Conservation (phyloP, 2,113 vertebrate genomes). For the Osmerus eperlanus region DNA sequence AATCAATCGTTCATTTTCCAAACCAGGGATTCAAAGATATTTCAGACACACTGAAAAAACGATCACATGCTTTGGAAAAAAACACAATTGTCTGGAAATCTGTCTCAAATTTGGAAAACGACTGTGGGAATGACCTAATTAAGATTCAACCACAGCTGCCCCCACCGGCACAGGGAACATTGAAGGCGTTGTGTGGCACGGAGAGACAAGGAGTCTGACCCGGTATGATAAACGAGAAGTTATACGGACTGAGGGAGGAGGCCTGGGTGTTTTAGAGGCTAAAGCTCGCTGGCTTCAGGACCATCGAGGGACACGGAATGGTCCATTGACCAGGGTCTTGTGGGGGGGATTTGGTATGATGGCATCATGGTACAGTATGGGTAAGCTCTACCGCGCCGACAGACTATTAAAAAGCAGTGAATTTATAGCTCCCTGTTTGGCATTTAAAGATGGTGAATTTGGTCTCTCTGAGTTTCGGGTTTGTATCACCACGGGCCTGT, state of each 20-base stretch:
- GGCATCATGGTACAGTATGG: constrained; percentile 44
- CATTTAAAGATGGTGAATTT: constrained; percentile 65
- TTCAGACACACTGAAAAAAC: no score
- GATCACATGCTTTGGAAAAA: neutral
- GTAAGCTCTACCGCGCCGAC: constrained; percentile 52
- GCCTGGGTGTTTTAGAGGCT: constrained; percentile 56
- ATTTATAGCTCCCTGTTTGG: constrained; percentile 71
- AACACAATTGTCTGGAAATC: neutral
- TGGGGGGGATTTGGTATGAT: constrained; percentile 15
- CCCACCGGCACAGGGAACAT: constrained; percentile 61
- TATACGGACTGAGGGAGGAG: constrained; percentile 65
- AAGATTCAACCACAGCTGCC: constrained; percentile 35
- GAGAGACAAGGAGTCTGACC: constrained; percentile 40
- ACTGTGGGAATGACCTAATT: neutral
- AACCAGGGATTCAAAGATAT: no score
- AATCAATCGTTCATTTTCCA: no score
- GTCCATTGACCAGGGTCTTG: constrained; percentile 49
- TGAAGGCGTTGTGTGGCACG: constrained; percentile 53
- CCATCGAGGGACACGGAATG: constrained; percentile 56
- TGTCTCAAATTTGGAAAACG: no score
- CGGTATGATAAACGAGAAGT: constrained; percentile 68
- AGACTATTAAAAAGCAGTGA: constrained; percentile 63
- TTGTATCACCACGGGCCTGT: constrained; percentile 70
- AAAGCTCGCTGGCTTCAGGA: constrained; percentile 50
- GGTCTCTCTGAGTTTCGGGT: constrained; percentile 58